These are phyloP conservation scores for Acrocephalus kingi DNA, from an alignment of 2,113 vertebrate species.

Conservation along the genomic window DNA sequence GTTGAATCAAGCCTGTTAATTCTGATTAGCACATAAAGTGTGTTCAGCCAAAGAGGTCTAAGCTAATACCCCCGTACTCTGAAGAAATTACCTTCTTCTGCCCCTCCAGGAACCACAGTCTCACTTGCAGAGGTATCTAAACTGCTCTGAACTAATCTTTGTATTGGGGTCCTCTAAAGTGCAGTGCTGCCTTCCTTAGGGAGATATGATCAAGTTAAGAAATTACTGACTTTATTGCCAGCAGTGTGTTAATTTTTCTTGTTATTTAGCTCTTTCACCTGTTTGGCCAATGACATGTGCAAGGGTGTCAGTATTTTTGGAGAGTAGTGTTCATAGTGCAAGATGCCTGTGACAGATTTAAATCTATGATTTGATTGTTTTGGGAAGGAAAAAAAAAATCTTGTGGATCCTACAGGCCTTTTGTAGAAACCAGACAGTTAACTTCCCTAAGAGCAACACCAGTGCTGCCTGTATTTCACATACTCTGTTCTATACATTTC, in stretches of 20 bases:
- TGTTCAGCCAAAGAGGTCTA: conserved; percentile 13
- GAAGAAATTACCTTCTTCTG: background rate
- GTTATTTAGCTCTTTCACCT: background rate
- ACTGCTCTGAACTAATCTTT: background rate
- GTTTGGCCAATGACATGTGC: background rate
- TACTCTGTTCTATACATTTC: background rate
- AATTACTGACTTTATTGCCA: background rate
- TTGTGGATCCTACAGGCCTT: background rate
- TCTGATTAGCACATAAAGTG: background rate
- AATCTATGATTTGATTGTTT: background rate
- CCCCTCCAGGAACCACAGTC: background rate
- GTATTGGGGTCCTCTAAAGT: background rate
- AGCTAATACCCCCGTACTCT: background rate
- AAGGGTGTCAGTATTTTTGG: background rate
- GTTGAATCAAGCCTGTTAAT: background rate
- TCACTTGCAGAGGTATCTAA: background rate
- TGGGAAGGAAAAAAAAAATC: background rate
- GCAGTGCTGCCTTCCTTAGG: background rate
- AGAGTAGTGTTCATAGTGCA: background rate
- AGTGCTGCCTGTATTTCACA: background rate
- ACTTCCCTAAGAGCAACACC: background rate
- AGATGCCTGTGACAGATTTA: background rate
- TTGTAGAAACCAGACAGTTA: background rate
- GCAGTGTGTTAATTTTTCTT: background rate
- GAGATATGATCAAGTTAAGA: background rate